These are phyloP conservation scores for Torymus texanus DNA, from an alignment of 2,888 invertebrate species.

Conservation along the genomic window DNA sequence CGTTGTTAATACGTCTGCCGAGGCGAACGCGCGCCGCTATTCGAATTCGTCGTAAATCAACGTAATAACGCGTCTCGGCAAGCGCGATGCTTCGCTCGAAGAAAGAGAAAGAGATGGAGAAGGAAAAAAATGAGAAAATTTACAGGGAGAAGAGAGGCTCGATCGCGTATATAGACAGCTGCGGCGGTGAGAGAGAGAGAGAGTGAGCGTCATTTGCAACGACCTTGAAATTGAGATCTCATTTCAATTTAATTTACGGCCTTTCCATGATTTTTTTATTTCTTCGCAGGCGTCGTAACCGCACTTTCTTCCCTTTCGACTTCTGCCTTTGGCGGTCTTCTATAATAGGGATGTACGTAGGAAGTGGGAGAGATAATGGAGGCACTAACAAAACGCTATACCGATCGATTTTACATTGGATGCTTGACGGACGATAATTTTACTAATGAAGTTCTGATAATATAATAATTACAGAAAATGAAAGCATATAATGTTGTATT, in stretches of 20 bases:
- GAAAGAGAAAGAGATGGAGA: constrained; percentile 14
- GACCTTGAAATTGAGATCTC: constrained; percentile 57
- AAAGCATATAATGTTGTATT: too few relatives aligned
- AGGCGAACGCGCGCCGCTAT: constrained; percentile 50
- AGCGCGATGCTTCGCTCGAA: constrained; percentile 26
- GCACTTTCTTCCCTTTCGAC: neutral
- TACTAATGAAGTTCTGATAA: neutral
- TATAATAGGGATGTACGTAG: constrained; percentile 16
- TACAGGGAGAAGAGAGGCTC: neutral
- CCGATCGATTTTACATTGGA: constrained; percentile 15
- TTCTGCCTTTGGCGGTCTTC: constrained; percentile 20
- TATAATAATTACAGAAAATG: neutral
- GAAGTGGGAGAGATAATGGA: constrained; percentile 5
- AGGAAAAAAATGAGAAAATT: constrained; percentile 6
- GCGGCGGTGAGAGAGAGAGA: too few relatives aligned
- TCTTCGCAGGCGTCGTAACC: neutral
- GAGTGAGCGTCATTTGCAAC: constrained; percentile 50
- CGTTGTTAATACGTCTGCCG: constrained; percentile 63
- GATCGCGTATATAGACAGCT: neutral
- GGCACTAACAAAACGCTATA: constrained; percentile 13
- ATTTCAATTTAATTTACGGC: constrained; percentile 54
- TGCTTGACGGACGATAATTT: neutral
- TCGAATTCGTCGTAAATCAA: constrained; percentile 63
- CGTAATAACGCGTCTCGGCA: constrained; percentile 58
- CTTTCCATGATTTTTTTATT: constrained; percentile 35